These are phyloP conservation scores for Lepidostoma basale DNA, from an alignment of 1,140 invertebrate genomes.

Conservation along the genomic window DNA sequence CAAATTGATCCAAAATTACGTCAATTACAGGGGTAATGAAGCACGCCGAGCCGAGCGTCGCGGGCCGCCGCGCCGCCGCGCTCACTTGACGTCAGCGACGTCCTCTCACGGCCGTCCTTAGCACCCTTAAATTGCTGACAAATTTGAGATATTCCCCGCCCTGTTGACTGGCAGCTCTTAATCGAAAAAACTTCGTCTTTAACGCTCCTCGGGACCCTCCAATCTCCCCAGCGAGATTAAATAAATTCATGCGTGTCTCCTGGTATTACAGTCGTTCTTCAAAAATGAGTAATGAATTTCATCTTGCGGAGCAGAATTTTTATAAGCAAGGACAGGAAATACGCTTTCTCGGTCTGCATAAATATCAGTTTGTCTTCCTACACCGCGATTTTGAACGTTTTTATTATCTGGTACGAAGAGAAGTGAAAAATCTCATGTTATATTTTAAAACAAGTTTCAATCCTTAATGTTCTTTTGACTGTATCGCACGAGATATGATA, in stretches of 20 bases:
- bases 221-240: background rate
- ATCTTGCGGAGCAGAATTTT: background rate
- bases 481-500: no score
- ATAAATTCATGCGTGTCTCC: constrained; percentile 32
- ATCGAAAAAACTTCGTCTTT: constrained; percentile 40
- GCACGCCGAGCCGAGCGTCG: background rate
- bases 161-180: constrained; percentile 40
- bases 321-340: background rate
- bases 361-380: no score
- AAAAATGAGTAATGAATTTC: constrained; percentile 24
- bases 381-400: no score
- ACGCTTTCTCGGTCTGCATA: no score
- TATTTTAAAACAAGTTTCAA: no score
- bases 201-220: constrained; percentile 28
- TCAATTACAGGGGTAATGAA: constrained; percentile 16
- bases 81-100: background rate
- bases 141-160: constrained; percentile 31
- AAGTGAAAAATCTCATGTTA: no score
- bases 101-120: background rate
- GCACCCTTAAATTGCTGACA: constrained; percentile 24
- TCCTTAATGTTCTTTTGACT: no score
- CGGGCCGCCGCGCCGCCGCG: background rate
- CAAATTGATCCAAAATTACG: constrained; percentile 14
- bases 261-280: constrained; percentile 2
- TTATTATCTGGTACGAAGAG: no score